phyloP scores from a whole-genome alignment of 2,888 invertebrate species.

The Phorcus lineatus region DNA sequence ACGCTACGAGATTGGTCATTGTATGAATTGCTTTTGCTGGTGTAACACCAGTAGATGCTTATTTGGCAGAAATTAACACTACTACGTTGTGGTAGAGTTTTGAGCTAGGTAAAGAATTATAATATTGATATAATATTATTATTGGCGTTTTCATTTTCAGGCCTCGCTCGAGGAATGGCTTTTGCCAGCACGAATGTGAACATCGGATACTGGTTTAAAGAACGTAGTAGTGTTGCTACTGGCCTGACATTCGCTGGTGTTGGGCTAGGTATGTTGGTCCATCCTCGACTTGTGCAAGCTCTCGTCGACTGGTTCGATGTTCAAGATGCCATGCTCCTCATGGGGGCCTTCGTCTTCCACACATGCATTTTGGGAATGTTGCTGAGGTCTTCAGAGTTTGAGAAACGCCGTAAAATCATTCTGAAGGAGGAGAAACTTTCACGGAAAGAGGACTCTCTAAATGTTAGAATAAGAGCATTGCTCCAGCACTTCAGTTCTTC shows the following conservation, averaged over 20 bases:
- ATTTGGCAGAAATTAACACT: too few relatives aligned
- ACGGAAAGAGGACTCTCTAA: too few relatives aligned
- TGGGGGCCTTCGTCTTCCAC: conserved; percentile 16
- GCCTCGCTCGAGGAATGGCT: not conserved
- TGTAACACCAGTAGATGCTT: too few relatives aligned
- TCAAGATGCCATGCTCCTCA: not conserved
- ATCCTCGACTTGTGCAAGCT: conserved; percentile 9
- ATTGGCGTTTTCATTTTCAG: too few relatives aligned
- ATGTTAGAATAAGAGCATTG: not conserved
- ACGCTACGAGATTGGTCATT: too few relatives aligned
- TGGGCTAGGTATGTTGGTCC: not conserved
- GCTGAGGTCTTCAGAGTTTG: conserved; percentile 14
- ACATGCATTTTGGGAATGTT: conserved; percentile 3
- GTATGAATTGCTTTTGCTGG: too few relatives aligned
- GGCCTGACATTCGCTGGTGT: conserved; percentile 8
- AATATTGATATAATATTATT: too few relatives aligned
- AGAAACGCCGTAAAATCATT: not conserved
- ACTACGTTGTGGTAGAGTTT: too few relatives aligned
- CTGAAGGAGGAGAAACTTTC: not conserved
- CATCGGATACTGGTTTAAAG: not conserved
- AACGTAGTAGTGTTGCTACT: not conserved
- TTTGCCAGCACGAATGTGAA: not conserved
- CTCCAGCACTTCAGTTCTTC: not conserved
- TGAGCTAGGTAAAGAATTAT: too few relatives aligned
- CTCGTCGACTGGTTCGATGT: conserved; percentile 9